phyloP scores from a whole-genome alignment of 2,113 vertebrate genomes.

The Halcyon senegalensis region DNA sequence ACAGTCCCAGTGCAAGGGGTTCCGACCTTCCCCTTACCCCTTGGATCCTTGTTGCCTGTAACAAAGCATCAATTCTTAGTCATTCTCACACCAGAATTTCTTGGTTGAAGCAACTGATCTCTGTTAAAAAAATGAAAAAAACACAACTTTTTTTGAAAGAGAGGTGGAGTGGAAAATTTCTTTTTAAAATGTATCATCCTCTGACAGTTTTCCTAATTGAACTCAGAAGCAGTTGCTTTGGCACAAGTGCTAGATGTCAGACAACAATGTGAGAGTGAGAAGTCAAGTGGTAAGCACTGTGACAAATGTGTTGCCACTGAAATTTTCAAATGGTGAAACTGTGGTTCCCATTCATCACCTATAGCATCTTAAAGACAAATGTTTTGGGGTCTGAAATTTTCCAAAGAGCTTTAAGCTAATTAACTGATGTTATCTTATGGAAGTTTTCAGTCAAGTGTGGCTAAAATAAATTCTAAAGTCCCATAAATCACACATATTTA shows the following conservation, averaged over 20 bases:
- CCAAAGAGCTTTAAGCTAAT: background rate
- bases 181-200: background rate
- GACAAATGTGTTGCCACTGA: background rate
- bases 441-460: background rate
- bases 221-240: background rate
- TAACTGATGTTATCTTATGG: background rate
- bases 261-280: background rate
- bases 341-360: background rate
- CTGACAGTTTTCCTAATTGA: background rate
- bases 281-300: background rate
- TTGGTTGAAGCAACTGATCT: background rate
- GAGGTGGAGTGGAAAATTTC: background rate
- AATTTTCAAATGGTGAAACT: background rate
- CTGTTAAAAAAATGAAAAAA: background rate
- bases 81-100: background rate
- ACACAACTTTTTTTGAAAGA: background rate
- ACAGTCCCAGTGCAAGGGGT: background rate
- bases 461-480: background rate
- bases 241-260: conserved; percentile 6
- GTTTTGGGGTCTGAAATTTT: background rate
- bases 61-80: background rate
- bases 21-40: background rate
- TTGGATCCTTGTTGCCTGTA: background rate
- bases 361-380: background rate
- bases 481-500: background rate